Evolutionary conservation across 2,888 invertebrate species (phyloP), one percentile per base, ranked within the genome.

Genomic region (Carabus problematicus): DNA sequence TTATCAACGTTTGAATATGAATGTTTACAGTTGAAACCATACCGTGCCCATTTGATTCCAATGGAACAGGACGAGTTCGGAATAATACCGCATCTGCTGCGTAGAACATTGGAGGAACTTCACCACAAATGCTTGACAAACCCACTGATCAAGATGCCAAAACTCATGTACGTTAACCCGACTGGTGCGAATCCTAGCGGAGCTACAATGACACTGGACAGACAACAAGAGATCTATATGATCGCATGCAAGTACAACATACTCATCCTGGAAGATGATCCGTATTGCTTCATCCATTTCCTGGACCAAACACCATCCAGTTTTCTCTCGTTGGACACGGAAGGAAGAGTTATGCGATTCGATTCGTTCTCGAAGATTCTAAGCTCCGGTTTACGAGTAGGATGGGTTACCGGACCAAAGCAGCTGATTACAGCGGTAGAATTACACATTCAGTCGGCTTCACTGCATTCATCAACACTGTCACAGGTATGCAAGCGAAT

Each of bases 151-250:
- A 85, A 83, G 76, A 89, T 91, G 87, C 92, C 92, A 0, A 90
- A 89, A 78, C 76, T 89, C 64, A 80, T 93, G 77, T 93, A 93
- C 80, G 77, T 90, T 8, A 91, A 91, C 72, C 91, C 93, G 0
- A 92, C 90, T 9, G 92, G 91, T 0, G 87, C 87, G 29, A 94
- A 94, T 77, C 93, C 93, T 0, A 89, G 90, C 0, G 93, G 93
- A 0, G 85, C 86, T 0, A 88, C 91, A 0, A 82, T 92, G 64
- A 84, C 90, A 0, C 82, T 86, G 54, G 85, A 88, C 12, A 84
- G 93, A 72, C 86, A 89, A 70, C 83, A 86, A 71, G 86, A 87
- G 79, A 88, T 94, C 52, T 93, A 94, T 77, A 84, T 87, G 73
- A 83, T 93, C 71, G 91, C 92, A 55, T 90, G 91, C 80, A 85